phyloP scores from a whole-genome alignment of 1,140 invertebrate genomes.

The Sycobia sp. region DNA sequence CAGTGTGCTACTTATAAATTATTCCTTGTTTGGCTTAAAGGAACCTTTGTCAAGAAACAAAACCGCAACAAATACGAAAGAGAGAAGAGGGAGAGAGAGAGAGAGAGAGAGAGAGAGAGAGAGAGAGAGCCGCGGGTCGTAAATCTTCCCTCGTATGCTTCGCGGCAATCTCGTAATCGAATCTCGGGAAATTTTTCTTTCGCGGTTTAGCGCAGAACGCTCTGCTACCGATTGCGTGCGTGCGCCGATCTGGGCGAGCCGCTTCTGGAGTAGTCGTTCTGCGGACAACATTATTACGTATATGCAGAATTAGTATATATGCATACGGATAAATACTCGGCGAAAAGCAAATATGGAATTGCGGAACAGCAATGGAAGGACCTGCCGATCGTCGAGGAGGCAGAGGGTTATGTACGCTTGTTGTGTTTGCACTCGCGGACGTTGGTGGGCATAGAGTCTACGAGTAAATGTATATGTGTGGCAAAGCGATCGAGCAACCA shows the following conservation, averaged over 20 bases:
- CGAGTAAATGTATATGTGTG: too few relatives aligned
- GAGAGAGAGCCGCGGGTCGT: background rate
- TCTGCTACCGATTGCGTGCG: too few relatives aligned
- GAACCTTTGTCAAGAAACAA: conserved; percentile 18
- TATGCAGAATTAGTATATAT: too few relatives aligned
- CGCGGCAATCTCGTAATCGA: conserved; percentile 27
- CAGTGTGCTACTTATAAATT: conserved; percentile 16
- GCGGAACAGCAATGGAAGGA: background rate
- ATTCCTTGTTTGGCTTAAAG: conserved; percentile 26
- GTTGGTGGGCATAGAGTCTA: too few relatives aligned
- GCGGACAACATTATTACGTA: too few relatives aligned
- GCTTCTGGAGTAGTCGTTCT: too few relatives aligned
- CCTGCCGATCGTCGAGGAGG: conserved; percentile 8
- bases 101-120: too few relatives aligned
- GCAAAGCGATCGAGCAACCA: background rate
- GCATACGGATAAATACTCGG: too few relatives aligned
- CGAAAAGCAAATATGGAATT: background rate
- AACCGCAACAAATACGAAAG: conserved; percentile 8
- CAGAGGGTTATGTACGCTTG: background rate
- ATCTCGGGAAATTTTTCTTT: conserved; percentile 14
- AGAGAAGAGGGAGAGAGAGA: background rate
- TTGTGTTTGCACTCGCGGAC: conserved; percentile 22
- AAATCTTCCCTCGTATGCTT: conserved; percentile 8
- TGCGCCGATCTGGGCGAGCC: too few relatives aligned
- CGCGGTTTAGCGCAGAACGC: too few relatives aligned